Conservation (phyloP, 2,797 vertebrate species). For the Halcyon leucocephala region DNA sequence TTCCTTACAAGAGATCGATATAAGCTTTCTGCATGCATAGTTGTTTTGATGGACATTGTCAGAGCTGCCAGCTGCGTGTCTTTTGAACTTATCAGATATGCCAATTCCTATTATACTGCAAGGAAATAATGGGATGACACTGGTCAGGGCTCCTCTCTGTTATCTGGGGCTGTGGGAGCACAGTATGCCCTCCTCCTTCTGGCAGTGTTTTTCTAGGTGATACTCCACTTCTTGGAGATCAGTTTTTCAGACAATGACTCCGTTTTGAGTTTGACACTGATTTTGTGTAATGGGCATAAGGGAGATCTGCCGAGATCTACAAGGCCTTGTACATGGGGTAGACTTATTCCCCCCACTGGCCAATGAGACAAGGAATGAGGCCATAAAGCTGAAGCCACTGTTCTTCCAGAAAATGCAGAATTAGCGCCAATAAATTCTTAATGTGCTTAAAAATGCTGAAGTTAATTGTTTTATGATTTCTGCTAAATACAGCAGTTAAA, state of each 20-base stretch:
- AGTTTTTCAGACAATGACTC: not conserved
- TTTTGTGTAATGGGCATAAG: not conserved
- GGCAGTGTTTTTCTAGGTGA: not conserved
- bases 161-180: not conserved
- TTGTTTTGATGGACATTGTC: not conserved
- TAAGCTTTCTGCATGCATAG: not conserved
- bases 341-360: not conserved
- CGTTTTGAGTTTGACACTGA: not conserved
- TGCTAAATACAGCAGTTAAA: not conserved
- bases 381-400: not conserved
- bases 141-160: not conserved
- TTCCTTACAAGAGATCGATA: not conserved
- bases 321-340: not conserved
- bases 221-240: not conserved
- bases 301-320: not conserved
- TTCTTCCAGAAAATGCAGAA: constrained; percentile 6
- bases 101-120: not conserved
- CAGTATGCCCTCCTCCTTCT: accelerated
- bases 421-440: not conserved
- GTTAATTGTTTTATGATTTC: not conserved
- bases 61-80: not conserved
- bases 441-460: not conserved
- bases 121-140: not conserved
- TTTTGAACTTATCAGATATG: not conserved
- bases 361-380: not conserved